These are phyloP conservation scores for Neogale vison DNA, from an alignment of 2,113 vertebrate genomes.

Conservation along the genomic window DNA sequence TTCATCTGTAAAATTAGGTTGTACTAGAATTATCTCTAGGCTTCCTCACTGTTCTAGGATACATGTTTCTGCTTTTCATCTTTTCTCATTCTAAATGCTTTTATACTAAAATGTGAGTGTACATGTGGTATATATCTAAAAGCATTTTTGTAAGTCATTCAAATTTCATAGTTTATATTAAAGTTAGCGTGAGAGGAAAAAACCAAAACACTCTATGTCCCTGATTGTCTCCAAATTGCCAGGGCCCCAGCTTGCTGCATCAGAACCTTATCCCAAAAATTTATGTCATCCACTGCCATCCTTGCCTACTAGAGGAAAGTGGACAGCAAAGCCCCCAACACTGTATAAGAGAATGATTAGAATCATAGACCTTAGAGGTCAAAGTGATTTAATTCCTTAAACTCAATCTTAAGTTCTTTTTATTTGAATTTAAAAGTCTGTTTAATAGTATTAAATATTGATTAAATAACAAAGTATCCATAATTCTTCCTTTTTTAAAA, in stretches of 20 bases:
- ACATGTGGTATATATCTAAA: not conserved
- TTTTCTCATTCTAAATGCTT: not conserved
- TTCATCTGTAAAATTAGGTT: conserved; percentile 2
- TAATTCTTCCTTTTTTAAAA: not conserved
- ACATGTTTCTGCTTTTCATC: not conserved
- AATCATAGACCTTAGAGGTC: not conserved
- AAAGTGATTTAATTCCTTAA: conserved; percentile 28
- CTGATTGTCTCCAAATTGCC: not conserved
- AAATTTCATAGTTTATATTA: not conserved
- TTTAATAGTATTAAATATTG: conserved; percentile 28
- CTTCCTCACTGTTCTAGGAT: not conserved
- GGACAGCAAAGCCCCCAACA: not conserved
- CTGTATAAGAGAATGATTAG: not conserved
- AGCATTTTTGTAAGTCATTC: not conserved
- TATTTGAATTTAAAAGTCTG: conserved; percentile 28
- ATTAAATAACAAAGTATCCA: not conserved
- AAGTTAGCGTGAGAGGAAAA: not conserved
- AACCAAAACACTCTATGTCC: not conserved
- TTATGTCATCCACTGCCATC: not conserved
- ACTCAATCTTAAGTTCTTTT: not conserved
- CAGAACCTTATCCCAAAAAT: not conserved
- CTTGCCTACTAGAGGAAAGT: not conserved
- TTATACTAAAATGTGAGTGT: not conserved
- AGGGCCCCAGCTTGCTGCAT: not conserved
- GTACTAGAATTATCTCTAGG: not conserved